Percentiles rank a stretch among this genome's conserved stretches.
phyloP scores from a whole-genome alignment of 2,797 vertebrate genomes.

The Anguilla obscura region DNA sequence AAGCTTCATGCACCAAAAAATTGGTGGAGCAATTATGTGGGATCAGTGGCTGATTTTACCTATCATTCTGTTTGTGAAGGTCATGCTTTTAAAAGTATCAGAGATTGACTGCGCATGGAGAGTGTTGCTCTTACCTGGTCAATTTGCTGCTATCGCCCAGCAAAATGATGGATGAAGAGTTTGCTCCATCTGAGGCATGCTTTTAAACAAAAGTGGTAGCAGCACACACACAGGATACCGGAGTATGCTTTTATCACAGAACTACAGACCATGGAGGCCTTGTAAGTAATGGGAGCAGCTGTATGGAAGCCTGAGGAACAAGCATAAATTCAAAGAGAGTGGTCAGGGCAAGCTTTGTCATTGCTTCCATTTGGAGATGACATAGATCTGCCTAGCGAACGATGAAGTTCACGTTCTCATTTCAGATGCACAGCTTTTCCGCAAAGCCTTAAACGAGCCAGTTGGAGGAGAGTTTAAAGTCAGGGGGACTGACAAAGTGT shows the following conservation, averaged over 20 bases:
- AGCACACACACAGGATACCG: background rate
- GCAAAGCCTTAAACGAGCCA: conserved; percentile 21
- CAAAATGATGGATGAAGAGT: no score
- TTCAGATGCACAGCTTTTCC: conserved; percentile 1
- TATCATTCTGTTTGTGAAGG: background rate
- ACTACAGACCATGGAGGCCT: background rate
- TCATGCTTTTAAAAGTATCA: background rate
- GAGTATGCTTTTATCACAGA: background rate
- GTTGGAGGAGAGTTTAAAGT: conserved; percentile 22
- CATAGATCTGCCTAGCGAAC: background rate
- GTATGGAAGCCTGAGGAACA: background rate
- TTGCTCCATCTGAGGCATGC: no score
- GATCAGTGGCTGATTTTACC: background rate
- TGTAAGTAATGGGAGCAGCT: background rate
- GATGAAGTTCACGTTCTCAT: conserved; percentile 14
- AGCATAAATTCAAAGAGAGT: background rate
- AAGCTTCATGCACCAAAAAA: background rate
- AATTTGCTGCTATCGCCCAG: background rate
- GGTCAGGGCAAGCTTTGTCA: background rate
- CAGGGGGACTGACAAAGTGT: background rate
- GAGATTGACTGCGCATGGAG: background rate
- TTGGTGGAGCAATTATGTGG: background rate
- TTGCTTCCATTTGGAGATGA: background rate
- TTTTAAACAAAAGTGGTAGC: background rate
- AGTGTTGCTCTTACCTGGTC: background rate